Evolutionary conservation across 2,797 vertebrate species (phyloP).

Genomic region (Eidolon dupreanum): DNA sequence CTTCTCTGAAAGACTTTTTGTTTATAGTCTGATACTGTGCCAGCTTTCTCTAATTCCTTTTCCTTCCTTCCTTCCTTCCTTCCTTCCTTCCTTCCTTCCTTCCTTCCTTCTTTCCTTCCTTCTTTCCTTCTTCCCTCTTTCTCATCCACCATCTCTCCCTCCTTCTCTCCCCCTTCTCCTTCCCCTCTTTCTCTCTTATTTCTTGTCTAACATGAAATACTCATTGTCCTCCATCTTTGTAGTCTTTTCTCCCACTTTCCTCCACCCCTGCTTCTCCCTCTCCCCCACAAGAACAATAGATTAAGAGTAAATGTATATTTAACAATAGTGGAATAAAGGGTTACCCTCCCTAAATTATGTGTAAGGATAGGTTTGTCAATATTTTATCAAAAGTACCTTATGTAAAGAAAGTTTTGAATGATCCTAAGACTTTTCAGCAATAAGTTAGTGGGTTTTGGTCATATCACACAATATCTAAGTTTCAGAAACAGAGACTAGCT

Average conservation of each 20-base stretch:
- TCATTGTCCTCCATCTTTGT: not conserved
- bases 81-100: not conserved
- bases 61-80: not conserved
- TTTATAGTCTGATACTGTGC: not conserved
- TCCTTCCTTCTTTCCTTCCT: too few species aligned
- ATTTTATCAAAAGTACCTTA: constrained; percentile 35
- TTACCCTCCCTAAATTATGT: not conserved
- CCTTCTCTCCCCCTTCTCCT: not conserved
- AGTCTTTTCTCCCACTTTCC: not conserved
- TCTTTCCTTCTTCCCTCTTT: not conserved
- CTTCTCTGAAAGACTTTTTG: constrained; percentile 35
- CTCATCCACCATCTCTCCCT: fast-evolving
- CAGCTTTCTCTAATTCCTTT: constrained; percentile 28
- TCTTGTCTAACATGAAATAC: not conserved
- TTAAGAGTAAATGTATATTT: not conserved
- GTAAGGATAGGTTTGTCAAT: not conserved
- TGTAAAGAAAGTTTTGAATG: constrained; percentile 11
- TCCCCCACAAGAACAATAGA: not conserved
- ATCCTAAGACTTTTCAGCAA: constrained; percentile 29
- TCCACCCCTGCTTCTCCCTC: too few species aligned
- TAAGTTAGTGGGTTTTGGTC: not conserved
- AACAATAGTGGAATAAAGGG: not conserved
- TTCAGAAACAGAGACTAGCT: constrained; percentile 55
- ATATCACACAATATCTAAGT: constrained; percentile 31
- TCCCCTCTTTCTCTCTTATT: too few species aligned